phyloP scores from a whole-genome alignment of 92 coral and sea anemone genomes.

The Ricordea florida region DNA sequence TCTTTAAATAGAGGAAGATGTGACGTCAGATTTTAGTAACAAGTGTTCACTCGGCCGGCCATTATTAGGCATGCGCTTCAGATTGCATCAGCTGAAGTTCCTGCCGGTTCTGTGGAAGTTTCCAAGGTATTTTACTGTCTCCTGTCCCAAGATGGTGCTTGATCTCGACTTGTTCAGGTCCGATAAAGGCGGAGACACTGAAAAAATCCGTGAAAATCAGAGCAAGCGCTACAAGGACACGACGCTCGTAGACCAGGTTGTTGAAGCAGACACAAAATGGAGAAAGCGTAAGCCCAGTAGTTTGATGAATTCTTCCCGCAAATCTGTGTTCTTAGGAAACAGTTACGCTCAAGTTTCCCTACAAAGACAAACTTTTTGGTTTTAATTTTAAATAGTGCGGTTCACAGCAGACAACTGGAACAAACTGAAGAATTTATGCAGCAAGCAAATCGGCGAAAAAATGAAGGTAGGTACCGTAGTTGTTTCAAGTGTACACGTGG shows the following conservation, averaged over 20 bases:
- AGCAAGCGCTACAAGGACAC: conserved; percentile 98
- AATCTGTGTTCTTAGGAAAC: background rate
- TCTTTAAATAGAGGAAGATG: too few relatives aligned
- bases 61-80: conserved; percentile 61
- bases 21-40: too few relatives aligned
- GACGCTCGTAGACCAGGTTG: conserved; percentile 90
- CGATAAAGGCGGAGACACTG: conserved; percentile 97
- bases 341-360: background rate
- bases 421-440: conserved; percentile 91
- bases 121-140: conserved; percentile 61
- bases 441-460: conserved; percentile 99
- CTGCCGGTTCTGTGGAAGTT: conserved; percentile 19
- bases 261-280: conserved; percentile 95
- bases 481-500: background rate
- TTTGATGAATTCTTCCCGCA: background rate
- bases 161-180: conserved; percentile 92
- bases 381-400: conserved; percentile 57
- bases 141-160: conserved; percentile 87
- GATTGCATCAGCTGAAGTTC: conserved; percentile 95
- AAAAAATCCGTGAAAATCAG: conserved; percentile 99
- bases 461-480: conserved; percentile 75
- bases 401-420: conserved; percentile 97
- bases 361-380: background rate
- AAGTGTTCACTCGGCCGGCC: conserved; percentile 4
- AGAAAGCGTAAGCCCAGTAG: conserved; percentile 77